Percentiles rank a stretch among this genome's conserved stretches.
Conservation (phyloP, 2,888 invertebrate genomes). For the Macroteleia sp. region DNA sequence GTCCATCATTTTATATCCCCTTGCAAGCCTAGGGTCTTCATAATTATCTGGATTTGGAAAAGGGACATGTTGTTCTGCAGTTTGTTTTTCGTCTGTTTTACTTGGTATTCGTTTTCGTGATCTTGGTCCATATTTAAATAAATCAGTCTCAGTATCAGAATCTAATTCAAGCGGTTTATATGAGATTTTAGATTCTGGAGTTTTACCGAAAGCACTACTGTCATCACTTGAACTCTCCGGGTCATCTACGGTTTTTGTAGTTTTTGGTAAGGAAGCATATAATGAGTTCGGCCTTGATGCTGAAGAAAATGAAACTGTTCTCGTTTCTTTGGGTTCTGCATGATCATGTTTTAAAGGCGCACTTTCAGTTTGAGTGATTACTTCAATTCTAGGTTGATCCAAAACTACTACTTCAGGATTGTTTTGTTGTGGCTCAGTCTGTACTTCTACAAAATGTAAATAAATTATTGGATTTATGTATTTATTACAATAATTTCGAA, state of each 20-base stretch:
- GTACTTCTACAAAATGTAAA: too few species aligned
- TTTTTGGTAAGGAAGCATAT: conserved; percentile 42
- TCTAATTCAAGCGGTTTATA: conserved; percentile 79
- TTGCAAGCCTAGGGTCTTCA: conserved; percentile 66
- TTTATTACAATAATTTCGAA: too few species aligned
- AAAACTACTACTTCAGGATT: too few species aligned
- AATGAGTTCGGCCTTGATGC: too few species aligned
- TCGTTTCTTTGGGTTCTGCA: too few species aligned
- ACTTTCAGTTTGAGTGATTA: too few species aligned
- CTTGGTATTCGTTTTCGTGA: conserved; percentile 71
- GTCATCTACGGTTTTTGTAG: too few species aligned
- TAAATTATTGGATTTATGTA: too few species aligned
- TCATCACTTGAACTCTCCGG: conserved; percentile 78
- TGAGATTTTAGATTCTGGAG: conserved; percentile 71
- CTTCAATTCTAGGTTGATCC: too few species aligned
- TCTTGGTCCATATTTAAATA: conserved; percentile 70
- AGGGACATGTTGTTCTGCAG: conserved; percentile 32
- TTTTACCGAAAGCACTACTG: conserved; percentile 61
- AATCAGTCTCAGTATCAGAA: conserved; percentile 79
- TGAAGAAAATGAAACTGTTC: too few species aligned
- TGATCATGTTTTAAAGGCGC: too few species aligned
- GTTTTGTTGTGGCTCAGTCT: too few species aligned
- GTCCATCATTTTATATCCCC: conserved; percentile 31
- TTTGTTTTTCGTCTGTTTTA: conserved; percentile 65
- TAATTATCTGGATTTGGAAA: conserved; percentile 79